Base-by-base conservation (phyloP, 2,113 vertebrate genomes). In the Vidua macroura region DNA sequence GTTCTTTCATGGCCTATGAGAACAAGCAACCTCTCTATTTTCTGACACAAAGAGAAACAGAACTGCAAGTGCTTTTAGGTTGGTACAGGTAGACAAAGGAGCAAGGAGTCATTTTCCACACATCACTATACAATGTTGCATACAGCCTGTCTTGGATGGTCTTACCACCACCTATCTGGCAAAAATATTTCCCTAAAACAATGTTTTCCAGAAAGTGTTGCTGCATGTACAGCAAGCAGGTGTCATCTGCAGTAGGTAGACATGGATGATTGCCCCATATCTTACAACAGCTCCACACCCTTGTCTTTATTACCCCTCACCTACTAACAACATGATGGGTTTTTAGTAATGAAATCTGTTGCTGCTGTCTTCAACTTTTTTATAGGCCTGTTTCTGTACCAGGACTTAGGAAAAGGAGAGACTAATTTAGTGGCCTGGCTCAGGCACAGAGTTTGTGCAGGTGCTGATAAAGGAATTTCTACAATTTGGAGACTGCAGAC, bases 391-490 rank as follows among this genome's bases (percentile, higher is more conserved):
- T 83, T 63, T 69, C 41, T 77, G 48, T 83, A 74, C 41, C 48
- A 49, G 14, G 31, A 56, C 27, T 81, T 41, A 13, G 53, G 59
- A 92, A 85, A 86, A 88, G 3, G 21, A 83, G 33, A 6, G 10
- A 67, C n/a, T 76, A 52, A 79, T 75, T 76, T 66, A 59, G 39
- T 68, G 68, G 60, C 8, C 64, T 96, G 79, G 56, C 31, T 83
- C 48, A 81, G 83, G 52, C 51, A 83, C 51, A 83, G 51, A 87
- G 59, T 75, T 94, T 90, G 63, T 94, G 75, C 89, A 95, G 94
- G 78, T 95, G 72, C 75, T 80, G 76, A 88, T 68, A 88, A 74
- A 93, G 31, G 85, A 90, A 94, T 80, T 93, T 67, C 88, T 86
- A 80, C 64, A 83, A 63, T 88, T 69, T 86, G 59, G 49, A 94